phyloP scores from a whole-genome alignment of 2,888 invertebrate genomes.

The Dolomedes plantarius region DNA sequence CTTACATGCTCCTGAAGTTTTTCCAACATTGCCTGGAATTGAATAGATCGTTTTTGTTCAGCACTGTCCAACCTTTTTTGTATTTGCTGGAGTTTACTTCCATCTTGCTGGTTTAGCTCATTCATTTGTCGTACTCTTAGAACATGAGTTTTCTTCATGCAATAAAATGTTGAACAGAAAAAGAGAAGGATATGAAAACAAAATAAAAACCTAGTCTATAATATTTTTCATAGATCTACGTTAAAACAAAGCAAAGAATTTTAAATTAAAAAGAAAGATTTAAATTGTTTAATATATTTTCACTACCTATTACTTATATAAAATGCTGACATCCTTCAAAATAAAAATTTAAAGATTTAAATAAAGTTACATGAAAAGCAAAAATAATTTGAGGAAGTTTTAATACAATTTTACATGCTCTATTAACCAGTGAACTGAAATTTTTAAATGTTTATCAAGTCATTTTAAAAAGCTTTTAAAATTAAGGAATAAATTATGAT shows the following conservation, averaged over 20 bases:
- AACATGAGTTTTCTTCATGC: constrained; percentile 84
- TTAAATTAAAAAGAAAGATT: no score
- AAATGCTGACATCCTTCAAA: no score
- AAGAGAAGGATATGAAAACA: constrained; percentile 27
- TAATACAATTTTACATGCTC: no score
- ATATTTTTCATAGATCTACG: neutral
- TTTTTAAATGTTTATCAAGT: no score
- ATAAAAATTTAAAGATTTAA: no score
- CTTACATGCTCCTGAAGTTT: constrained; percentile 69
- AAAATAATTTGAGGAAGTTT: no score
- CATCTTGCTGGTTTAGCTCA: constrained; percentile 75
- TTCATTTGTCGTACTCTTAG: constrained; percentile 84
- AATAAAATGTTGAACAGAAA: constrained; percentile 31
- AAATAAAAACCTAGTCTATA: constrained; percentile 11
- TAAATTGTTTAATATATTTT: no score
- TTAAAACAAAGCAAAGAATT: neutral
- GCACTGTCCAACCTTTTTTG: constrained; percentile 67
- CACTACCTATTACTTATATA: no score
- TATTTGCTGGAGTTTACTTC: constrained; percentile 43
- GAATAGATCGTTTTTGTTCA: constrained; percentile 62
- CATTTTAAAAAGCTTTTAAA: no score
- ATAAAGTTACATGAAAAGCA: no score
- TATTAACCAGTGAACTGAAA: no score
- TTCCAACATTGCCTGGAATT: constrained; percentile 61
- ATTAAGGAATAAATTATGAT: no score